phyloP scores from a whole-genome alignment of 2,797 vertebrate genomes.

The Saxicola maurus region DNA sequence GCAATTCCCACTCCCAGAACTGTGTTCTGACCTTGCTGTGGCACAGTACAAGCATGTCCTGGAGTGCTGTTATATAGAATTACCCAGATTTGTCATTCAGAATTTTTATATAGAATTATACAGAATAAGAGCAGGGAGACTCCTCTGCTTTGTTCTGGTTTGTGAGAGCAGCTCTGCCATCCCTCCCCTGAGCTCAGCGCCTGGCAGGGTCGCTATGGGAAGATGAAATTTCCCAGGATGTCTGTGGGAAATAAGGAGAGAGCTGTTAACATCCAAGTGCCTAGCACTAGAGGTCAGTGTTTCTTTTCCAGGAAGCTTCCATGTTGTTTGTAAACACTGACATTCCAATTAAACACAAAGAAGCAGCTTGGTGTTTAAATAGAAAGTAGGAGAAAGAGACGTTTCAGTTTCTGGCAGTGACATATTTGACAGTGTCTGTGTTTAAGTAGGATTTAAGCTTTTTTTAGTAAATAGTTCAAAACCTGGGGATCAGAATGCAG shows the following conservation, averaged over 20 bases:
- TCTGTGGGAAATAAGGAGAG: neutral
- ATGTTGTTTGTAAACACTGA: constrained; percentile 38
- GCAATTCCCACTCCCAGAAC: neutral
- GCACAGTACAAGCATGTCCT: neutral
- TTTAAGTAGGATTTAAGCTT: neutral
- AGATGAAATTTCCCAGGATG: neutral
- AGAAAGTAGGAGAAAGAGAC: neutral
- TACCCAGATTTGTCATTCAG: neutral
- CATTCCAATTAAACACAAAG: neutral
- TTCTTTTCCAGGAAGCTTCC: constrained; percentile 10
- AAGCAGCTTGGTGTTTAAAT: neutral
- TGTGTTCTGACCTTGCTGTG: neutral
- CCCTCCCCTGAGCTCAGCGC: neutral
- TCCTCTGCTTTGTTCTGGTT: neutral
- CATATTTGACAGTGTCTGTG: neutral
- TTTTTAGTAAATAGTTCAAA: neutral
- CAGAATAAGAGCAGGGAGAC: neutral
- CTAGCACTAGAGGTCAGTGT: constrained; percentile 55
- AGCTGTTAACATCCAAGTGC: neutral
- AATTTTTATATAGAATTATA: neutral
- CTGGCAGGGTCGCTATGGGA: fast-evolving
- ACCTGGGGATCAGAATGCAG: neutral
- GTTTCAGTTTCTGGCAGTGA: neutral
- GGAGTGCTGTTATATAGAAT: neutral
- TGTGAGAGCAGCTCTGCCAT: neutral